Percentiles rank a stretch among this genome's conserved stretches.
Conservation (phyloP, 2,797 vertebrate species). For the Garrulus glandarius region DNA sequence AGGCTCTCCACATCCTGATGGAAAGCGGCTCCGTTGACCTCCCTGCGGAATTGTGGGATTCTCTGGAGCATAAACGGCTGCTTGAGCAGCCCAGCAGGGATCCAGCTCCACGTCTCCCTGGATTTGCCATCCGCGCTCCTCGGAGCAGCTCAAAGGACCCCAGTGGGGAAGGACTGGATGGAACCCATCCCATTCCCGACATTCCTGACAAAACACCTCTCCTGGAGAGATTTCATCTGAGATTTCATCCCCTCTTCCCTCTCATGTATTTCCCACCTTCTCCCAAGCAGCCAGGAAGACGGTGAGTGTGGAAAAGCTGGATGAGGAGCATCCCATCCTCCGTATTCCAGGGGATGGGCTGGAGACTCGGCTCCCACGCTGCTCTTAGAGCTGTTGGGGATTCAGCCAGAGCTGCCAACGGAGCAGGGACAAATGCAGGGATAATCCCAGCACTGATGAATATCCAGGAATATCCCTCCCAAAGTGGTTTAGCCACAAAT, state of each 20-base stretch:
- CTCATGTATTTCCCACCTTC: not conserved
- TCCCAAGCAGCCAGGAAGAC: not conserved
- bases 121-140: not conserved
- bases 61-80: accelerated
- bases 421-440: not conserved
- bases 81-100: accelerated
- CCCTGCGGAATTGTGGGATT: not conserved
- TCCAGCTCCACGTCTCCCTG: accelerated
- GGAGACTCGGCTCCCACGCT: not conserved
- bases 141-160: not conserved
- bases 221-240: not conserved
- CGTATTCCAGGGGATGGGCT: not conserved
- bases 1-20: not conserved
- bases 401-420: not conserved
- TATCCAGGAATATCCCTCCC: not conserved
- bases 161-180: accelerated
- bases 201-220: not conserved
- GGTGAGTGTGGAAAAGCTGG: not conserved
- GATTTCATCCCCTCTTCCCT: not conserved
- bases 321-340: not conserved
- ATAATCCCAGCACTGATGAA: not conserved
- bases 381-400: not conserved
- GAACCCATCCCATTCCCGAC: not conserved
- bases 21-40: accelerated
- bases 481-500: constrained; percentile 28